Evolutionary conservation across 1,140 invertebrate genomes (phyloP).

Genomic region (Copidosoma floridanum): DNA sequence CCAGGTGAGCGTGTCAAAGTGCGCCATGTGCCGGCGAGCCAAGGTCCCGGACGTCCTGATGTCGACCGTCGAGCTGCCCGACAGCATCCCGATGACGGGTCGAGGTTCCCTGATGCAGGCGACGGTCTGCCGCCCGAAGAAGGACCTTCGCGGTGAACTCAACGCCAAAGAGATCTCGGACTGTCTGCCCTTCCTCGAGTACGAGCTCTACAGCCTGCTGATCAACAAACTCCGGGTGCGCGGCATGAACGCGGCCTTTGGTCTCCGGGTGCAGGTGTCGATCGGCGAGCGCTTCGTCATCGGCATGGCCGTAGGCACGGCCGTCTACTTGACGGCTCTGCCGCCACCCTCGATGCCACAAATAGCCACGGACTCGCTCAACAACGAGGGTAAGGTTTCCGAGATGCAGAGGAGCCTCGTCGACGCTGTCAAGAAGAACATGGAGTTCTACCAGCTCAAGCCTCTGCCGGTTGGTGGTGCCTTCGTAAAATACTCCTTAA

Average conservation of each 20-base stretch:
- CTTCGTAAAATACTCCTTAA: too few relatives aligned
- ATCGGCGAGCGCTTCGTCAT: constrained; percentile 86
- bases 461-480: constrained; percentile 35
- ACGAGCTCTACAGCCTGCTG: constrained; percentile 89
- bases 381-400: constrained; percentile 63
- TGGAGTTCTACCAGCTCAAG: constrained; percentile 68
- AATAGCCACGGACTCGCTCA: constrained; percentile 64
- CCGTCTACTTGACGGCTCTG: constrained; percentile 71
- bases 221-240: constrained; percentile 89
- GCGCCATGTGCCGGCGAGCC: constrained; percentile 62
- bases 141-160: constrained; percentile 78
- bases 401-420: constrained; percentile 66
- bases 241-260: constrained; percentile 92
- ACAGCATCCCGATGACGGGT: constrained; percentile 71
- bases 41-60: constrained; percentile 89
- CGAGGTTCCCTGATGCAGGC: constrained; percentile 74
- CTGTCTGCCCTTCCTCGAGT: constrained; percentile 90
- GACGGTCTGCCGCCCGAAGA: constrained; percentile 76
- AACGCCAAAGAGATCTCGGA: constrained; percentile 94
- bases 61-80: constrained; percentile 83
- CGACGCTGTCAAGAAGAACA: constrained; percentile 68
- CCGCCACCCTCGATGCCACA: constrained; percentile 70
- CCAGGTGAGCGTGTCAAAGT: constrained; percentile 63
- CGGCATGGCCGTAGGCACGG: constrained; percentile 86
- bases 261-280: constrained; percentile 77